Evolutionary conservation across 2,888 invertebrate species (phyloP), one percentile per base, ranked within the genome.

Genomic region (Sicus ferrugineus): DNA sequence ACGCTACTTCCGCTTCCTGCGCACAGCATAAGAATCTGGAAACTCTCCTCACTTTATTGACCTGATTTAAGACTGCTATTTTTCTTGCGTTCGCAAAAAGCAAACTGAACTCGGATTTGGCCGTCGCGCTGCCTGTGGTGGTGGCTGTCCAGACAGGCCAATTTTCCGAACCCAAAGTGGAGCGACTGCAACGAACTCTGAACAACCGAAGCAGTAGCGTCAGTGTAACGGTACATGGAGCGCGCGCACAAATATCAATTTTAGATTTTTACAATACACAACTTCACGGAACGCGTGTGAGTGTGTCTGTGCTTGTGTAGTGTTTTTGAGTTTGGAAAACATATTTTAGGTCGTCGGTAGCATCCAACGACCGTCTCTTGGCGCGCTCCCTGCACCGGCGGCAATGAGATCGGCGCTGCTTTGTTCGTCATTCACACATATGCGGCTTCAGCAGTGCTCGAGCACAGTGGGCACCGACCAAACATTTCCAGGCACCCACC

Each of bases 171-270:
- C 9, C 46, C n/a, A 46, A 63, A 63, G 50, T 46, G 38, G 42
- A 34, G 54, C 65, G n/a, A 66, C n/a, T n/a, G n/a, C n/a, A 14
- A n/a, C n/a, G 11, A 23, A 56, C 26, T 30, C 26, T 26, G 26
- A 56, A 26, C 28, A 56, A 26, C 56, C 23, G 30, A 23, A 56
- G 19, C 30, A 65, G 7, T 50, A 42, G n/a, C 61, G 54, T 66
- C 38, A 56, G 65, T 56, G 56, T 42, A 54, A 38, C 38, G 42
- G 26, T 11, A 56, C 54, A 54, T 26, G 52, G 30, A 66, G 23
- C 34, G 34, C 56, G 54, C 38, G 16, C 38, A 54, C 54, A 50
- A 66, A 66, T 66, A 66, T 66, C 54, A 66, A 66, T 66, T 66
- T 66, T 31, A 31, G 7, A 66, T 54, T 66, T 66, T 66, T 56